These are phyloP conservation scores for Phyllostomus discolor DNA, from an alignment of 2,113 vertebrate genomes.

Conservation along the genomic window DNA sequence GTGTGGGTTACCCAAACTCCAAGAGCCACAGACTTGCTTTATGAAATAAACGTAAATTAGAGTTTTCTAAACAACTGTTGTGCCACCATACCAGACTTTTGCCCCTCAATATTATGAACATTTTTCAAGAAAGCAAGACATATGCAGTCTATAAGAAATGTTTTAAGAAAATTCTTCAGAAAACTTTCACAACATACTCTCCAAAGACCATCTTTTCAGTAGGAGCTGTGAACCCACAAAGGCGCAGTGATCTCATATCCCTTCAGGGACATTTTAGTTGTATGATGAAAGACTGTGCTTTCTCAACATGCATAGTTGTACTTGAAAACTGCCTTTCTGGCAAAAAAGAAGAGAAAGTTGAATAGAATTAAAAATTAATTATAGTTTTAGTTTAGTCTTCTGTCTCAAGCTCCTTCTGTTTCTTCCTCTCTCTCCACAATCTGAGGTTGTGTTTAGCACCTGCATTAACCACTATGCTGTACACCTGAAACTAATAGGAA, in stretches of 20 bases:
- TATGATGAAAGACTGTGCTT: background rate
- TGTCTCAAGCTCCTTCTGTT: background rate
- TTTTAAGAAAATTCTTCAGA: background rate
- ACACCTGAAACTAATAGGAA: too few species aligned
- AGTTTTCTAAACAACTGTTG: background rate
- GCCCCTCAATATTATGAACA: slow-evolving; percentile 34
- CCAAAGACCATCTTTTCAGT: background rate
- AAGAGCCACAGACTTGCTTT: background rate
- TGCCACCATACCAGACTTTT: background rate
- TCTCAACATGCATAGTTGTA: background rate
- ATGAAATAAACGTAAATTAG: background rate
- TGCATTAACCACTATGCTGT: background rate
- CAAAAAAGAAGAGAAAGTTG: background rate
- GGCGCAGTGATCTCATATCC: background rate
- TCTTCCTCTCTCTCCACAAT: background rate
- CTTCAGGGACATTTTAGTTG: background rate
- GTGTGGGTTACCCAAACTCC: background rate
- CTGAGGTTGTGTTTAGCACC: background rate
- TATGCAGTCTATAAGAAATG: background rate
- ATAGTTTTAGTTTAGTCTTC: background rate
- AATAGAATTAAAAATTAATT: background rate
- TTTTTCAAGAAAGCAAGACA: background rate
- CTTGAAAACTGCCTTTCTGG: background rate
- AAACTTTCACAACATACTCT: slow-evolving; percentile 10
- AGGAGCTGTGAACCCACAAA: background rate